Evolutionary conservation across 1,140 invertebrate genomes (phyloP).

Genomic region (Zaprionus taronus): DNA sequence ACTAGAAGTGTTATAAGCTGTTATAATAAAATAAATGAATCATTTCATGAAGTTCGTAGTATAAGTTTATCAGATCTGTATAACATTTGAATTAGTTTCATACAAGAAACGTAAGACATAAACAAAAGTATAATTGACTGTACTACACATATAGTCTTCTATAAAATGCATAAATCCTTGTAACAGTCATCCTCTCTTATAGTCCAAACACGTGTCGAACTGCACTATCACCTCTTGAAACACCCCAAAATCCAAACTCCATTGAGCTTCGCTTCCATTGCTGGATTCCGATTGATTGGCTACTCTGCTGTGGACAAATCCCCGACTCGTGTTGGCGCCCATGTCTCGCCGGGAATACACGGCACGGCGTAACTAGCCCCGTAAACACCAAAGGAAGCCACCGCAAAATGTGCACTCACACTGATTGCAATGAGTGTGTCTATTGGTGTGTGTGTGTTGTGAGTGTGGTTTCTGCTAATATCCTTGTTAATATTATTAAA

Average conservation of each 20-base stretch:
- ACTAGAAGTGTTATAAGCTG: background rate
- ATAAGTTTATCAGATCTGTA: no score
- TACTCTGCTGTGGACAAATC: background rate
- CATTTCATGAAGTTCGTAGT: no score
- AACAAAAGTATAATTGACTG: no score
- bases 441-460: conserved; percentile 33
- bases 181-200: background rate
- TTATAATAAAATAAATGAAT: no score
- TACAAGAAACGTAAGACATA: no score
- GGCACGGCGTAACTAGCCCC: conserved; percentile 8
- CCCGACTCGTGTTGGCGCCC: conserved; percentile 40
- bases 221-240: background rate
- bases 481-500: conserved; percentile 84
- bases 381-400: conserved; percentile 50
- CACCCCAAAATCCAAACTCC: background rate
- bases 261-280: background rate
- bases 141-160: background rate
- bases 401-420: conserved; percentile 50
- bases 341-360: conserved; percentile 36
- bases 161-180: background rate
- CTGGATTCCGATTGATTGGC: conserved; percentile 13
- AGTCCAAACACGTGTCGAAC: background rate
- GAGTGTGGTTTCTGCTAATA: conserved; percentile 74
- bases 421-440: conserved; percentile 56
- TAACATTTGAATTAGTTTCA: no score